Evolutionary conservation across 2,888 invertebrate genomes (phyloP).

Genomic region (Conchocele bisecta): DNA sequence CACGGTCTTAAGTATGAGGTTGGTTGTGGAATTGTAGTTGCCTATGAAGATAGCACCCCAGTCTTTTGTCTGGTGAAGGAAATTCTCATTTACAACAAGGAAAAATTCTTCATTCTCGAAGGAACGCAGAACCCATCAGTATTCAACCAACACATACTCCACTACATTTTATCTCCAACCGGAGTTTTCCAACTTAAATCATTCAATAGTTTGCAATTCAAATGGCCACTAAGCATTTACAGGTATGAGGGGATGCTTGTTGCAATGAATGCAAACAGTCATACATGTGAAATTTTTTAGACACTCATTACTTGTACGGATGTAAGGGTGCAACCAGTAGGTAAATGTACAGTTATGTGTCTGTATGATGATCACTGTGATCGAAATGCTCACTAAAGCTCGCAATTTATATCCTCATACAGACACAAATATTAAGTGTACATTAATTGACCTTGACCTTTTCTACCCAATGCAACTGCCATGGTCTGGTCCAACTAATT

Average conservation of each 20-base stretch:
- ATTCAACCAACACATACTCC: conserved; percentile 11
- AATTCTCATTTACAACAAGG: conserved; percentile 11
- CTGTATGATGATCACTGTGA: too few relatives aligned
- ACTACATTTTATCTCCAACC: background rate
- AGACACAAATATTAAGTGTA: too few relatives aligned
- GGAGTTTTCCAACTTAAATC: background rate
- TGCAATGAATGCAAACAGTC: conserved; percentile 7
- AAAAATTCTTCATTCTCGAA: conserved; percentile 15
- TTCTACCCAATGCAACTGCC: too few relatives aligned
- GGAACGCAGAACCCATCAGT: conserved; percentile 4
- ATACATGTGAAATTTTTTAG: conserved; percentile 19
- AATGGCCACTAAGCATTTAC: conserved; percentile 17
- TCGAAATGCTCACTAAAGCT: too few relatives aligned
- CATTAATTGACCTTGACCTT: too few relatives aligned
- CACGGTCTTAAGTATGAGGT: conserved; percentile 14
- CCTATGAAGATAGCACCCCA: conserved; percentile 2
- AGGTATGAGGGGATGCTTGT: conserved; percentile 13
- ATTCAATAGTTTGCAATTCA: conserved; percentile 5
- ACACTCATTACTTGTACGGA: too few relatives aligned
- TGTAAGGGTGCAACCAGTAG: too few relatives aligned
- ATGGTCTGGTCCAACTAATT: too few relatives aligned
- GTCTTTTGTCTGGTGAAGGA: conserved; percentile 7
- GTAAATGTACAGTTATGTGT: too few relatives aligned
- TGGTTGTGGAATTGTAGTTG: conserved; percentile 10
- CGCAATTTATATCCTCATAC: too few relatives aligned